Conservation (phyloP, 2,113 vertebrate genomes). For the Hassar affinis region DNA sequence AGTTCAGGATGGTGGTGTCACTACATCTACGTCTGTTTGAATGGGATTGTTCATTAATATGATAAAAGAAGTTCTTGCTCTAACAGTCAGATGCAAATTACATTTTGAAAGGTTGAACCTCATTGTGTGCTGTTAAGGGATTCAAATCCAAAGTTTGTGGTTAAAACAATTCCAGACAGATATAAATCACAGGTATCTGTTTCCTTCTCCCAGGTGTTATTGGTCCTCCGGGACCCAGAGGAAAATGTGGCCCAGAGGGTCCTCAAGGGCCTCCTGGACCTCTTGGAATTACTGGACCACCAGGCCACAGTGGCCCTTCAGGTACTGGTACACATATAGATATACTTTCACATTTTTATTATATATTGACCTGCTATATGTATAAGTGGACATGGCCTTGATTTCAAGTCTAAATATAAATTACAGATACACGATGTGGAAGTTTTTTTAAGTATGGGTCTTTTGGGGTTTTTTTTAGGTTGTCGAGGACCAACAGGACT, state of each 20-base stretch:
- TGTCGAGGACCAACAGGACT: constrained; percentile 67
- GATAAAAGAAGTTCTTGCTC: not conserved
- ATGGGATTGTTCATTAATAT: not conserved
- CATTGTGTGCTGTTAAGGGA: not conserved
- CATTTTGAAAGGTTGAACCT: not conserved
- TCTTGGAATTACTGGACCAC: constrained; percentile 56
- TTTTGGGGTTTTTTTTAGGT: not conserved
- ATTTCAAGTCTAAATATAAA: not conserved
- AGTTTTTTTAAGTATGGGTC: not conserved
- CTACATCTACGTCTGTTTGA: not conserved
- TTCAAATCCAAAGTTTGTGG: not conserved
- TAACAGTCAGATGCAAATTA: not conserved
- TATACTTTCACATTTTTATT: not conserved
- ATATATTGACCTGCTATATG: not conserved
- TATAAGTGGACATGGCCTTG: not conserved
- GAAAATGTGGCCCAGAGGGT: constrained; percentile 62
- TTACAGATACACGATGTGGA: not conserved
- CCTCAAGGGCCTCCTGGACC: constrained; percentile 56
- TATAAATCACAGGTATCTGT: not conserved
- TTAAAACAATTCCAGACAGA: not conserved
- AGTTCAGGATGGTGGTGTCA: not conserved
- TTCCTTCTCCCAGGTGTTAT: not conserved
- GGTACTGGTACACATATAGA: constrained; percentile 53
- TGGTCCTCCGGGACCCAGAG: constrained; percentile 65
- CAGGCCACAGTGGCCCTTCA: constrained; percentile 59